These are phyloP conservation scores for Aphis gossypii DNA, from an alignment of 1,140 invertebrate genomes.

Conservation along the genomic window DNA sequence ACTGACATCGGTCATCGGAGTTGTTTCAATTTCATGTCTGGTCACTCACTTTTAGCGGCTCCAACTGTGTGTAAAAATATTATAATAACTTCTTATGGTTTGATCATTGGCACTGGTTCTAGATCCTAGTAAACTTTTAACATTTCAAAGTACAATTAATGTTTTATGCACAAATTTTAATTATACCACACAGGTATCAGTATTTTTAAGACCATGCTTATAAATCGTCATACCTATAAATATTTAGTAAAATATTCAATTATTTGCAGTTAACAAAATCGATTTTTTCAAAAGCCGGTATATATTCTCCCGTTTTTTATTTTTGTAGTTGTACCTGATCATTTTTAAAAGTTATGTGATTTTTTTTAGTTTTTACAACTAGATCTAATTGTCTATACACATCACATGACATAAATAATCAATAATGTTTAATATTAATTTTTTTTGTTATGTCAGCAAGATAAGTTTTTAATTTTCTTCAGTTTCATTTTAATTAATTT, in stretches of 20 bases:
- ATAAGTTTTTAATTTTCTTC: background rate
- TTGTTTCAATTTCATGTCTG: conserved; percentile 14
- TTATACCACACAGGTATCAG: too few relatives aligned
- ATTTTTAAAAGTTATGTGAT: background rate
- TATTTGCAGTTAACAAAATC: background rate
- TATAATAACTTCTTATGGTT: background rate
- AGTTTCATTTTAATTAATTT: background rate
- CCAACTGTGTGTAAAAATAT: background rate
- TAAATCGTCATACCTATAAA: background rate
- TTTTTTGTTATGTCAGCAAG: background rate
- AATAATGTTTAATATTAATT: background rate
- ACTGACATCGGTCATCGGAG: background rate
- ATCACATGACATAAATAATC: too few relatives aligned
- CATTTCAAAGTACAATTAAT: background rate
- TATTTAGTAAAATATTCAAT: background rate
- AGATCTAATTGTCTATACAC: background rate
- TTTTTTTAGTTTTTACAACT: background rate
- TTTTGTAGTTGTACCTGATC: background rate
- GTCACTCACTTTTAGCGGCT: background rate
- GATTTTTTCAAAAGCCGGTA: background rate
- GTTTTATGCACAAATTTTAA: background rate
- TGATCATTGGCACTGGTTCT: background rate
- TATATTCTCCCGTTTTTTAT: background rate
- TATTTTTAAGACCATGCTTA: too few relatives aligned
- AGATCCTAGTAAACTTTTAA: background rate